Evolutionary conservation across 2,888 invertebrate species (phyloP).

Genomic region (Ctena decussata): DNA sequence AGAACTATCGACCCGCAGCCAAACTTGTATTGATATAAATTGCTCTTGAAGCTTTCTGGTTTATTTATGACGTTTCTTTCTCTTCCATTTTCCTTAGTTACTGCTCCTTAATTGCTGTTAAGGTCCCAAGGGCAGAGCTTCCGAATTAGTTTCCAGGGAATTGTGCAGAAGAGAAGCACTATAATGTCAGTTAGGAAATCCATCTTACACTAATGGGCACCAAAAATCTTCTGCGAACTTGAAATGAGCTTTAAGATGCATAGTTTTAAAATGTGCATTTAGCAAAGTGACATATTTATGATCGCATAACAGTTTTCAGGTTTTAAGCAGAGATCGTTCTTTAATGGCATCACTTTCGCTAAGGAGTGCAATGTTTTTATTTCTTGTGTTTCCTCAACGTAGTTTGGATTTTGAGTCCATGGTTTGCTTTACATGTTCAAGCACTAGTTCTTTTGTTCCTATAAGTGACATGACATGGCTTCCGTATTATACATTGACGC

Average conservation of each 20-base stretch:
- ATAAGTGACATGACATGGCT: too few relatives aligned
- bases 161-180: not conserved
- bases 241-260: not conserved
- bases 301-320: not conserved
- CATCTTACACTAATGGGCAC: slow-evolving; percentile 10
- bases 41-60: not conserved
- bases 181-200: not conserved
- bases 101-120: not conserved
- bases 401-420: too few relatives aligned
- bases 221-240: too few relatives aligned
- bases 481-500: too few relatives aligned
- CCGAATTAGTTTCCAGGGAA: slow-evolving; percentile 4
- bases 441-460: too few relatives aligned
- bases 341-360: too few relatives aligned
- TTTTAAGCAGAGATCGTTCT: too few relatives aligned
- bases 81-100: not conserved
- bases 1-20: not conserved
- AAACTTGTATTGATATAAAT: not conserved
- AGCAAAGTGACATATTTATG: not conserved
- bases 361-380: too few relatives aligned
- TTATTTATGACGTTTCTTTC: slow-evolving; percentile 1
- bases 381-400: too few relatives aligned
- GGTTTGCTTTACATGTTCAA: too few relatives aligned
- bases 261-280: not conserved
- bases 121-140: not conserved